phyloP scores from a whole-genome alignment of 1,140 invertebrate species.

The Planococcus citri region DNA sequence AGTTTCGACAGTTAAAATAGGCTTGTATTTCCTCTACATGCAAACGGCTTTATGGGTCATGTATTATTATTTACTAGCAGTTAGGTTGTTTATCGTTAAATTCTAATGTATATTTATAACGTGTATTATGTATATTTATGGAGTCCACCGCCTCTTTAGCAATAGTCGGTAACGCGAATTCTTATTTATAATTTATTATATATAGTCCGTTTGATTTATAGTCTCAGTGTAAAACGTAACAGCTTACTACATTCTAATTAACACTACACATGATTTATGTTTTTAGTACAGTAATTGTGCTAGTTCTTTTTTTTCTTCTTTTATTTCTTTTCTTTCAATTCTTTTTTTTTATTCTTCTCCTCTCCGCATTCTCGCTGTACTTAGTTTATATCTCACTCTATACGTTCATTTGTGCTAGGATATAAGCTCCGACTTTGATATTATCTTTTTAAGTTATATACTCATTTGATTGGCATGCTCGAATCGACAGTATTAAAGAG shows the following conservation, averaged over 20 bases:
- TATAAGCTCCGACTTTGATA: not conserved
- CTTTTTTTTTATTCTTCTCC: not conserved
- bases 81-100: slow-evolving; percentile 17
- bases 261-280: slow-evolving; percentile 16
- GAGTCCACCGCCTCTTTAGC: slow-evolving; percentile 18
- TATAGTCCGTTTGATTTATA: slow-evolving; percentile 16
- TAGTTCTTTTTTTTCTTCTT: slow-evolving; percentile 10
- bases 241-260: slow-evolving; percentile 20
- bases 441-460: not conserved
- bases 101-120: slow-evolving; percentile 21
- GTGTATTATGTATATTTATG: slow-evolving; percentile 20
- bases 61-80: slow-evolving; percentile 20
- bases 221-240: slow-evolving; percentile 16
- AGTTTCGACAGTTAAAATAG: slow-evolving; percentile 20
- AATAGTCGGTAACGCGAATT: slow-evolving; percentile 19
- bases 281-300: slow-evolving; percentile 5
- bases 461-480: not conserved
- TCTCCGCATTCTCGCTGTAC: too few species aligned
- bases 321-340: not conserved
- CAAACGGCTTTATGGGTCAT: slow-evolving; percentile 19
- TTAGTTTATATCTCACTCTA: too few species aligned
- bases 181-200: slow-evolving; percentile 19
- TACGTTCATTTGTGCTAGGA: too few species aligned
- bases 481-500: not conserved
- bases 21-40: slow-evolving; percentile 15